phyloP scores from a whole-genome alignment of 2,888 invertebrate species.

The Gryllus longicercus region DNA sequence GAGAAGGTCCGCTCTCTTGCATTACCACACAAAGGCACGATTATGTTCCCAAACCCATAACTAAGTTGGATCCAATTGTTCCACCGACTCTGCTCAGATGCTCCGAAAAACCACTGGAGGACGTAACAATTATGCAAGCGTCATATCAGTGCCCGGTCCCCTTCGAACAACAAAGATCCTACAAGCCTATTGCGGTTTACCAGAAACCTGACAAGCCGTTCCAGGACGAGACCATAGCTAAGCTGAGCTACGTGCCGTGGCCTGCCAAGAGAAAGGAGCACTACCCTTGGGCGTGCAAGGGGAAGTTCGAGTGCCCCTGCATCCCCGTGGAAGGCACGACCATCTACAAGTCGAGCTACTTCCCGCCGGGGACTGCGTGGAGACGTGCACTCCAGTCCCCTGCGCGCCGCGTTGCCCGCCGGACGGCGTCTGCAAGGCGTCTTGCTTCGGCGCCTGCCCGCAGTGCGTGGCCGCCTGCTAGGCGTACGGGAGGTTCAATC shows the following conservation, averaged over 20 bases:
- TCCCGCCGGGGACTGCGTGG: background rate
- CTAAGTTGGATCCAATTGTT: background rate
- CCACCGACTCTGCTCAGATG: background rate
- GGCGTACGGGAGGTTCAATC: no score
- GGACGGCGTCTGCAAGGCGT: background rate
- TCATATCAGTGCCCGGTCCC: slow-evolving; percentile 3
- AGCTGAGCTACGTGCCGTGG: slow-evolving; percentile 18
- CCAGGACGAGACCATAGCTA: background rate
- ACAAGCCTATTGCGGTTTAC: background rate
- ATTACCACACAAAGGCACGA: slow-evolving; percentile 1
- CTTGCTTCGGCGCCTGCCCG: background rate
- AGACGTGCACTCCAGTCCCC: background rate
- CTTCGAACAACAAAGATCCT: background rate
- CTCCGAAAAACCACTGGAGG: slow-evolving; percentile 11
- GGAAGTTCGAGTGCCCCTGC: background rate
- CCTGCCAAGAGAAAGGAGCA: background rate
- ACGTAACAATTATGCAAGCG: background rate
- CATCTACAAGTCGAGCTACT: slow-evolving; percentile 12
- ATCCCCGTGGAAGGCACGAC: background rate
- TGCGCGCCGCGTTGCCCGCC: background rate
- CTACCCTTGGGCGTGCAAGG: slow-evolving; percentile 21
- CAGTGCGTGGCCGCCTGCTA: no score
- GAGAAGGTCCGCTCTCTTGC: slow-evolving; percentile 12
- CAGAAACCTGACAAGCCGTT: background rate
- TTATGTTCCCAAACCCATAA: background rate